These are phyloP conservation scores for Monochamus saltuarius DNA, from an alignment of 1,140 invertebrate genomes.

Conservation along the genomic window DNA sequence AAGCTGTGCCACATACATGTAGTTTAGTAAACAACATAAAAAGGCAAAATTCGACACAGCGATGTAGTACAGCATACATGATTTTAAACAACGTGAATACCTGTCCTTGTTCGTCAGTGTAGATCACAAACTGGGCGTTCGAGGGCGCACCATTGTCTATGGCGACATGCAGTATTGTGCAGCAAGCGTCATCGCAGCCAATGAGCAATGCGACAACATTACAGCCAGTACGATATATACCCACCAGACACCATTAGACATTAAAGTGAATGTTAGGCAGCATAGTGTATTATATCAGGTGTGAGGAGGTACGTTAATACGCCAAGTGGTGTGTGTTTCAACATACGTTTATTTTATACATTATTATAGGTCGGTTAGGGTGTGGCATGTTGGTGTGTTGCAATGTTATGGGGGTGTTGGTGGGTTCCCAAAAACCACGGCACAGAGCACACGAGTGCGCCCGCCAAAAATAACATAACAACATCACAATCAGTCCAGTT, in stretches of 20 bases:
- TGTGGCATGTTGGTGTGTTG: constrained; percentile 10
- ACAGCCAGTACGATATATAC: constrained; percentile 45
- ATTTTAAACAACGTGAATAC: constrained; percentile 64
- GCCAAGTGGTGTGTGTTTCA: constrained; percentile 11
- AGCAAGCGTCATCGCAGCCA: constrained; percentile 54
- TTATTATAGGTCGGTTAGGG: no score
- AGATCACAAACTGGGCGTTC: constrained; percentile 90
- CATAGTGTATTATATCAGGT: constrained; percentile 13
- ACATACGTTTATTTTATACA: background rate
- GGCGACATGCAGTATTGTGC: constrained; percentile 52
- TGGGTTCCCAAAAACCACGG: constrained; percentile 23
- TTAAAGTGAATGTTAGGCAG: constrained; percentile 19
- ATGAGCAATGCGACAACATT: constrained; percentile 52
- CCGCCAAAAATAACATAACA: constrained; percentile 22
- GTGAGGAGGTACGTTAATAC: constrained; percentile 33
- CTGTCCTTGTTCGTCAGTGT: constrained; percentile 94
- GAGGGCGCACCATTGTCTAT: constrained; percentile 59
- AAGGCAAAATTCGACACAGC: constrained; percentile 18
- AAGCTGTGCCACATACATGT: constrained; percentile 37
- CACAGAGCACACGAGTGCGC: constrained; percentile 10
- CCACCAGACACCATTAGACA: constrained; percentile 36
- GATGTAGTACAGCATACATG: constrained; percentile 48
- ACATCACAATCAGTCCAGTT: constrained; percentile 19
- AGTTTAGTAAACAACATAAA: background rate
- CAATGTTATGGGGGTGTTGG: constrained; percentile 18